Evolutionary conservation across 2,797 vertebrate species (phyloP), one percentile per base, ranked within the genome.

Genomic region (Hydrophis major): DNA sequence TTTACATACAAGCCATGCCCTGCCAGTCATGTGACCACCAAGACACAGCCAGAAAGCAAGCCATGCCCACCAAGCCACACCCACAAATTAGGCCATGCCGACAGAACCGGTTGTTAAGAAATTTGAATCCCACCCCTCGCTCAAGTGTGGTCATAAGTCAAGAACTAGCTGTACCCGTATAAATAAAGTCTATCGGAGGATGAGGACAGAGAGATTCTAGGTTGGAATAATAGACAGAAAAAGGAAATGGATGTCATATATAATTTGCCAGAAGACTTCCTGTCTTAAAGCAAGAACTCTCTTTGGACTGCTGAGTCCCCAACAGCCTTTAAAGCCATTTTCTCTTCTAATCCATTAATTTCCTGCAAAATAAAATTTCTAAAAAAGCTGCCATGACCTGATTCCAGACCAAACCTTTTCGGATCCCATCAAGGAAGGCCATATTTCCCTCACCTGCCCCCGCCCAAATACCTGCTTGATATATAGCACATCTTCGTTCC

Each of bases 401-500:
- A 95, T 96, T 94, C 96, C 86, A 89, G 94, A 94, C 95, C 86
- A 83, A 55, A 96, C 94, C 93, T 94, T 91, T 95, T 97, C 97
- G 86, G 92, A 93, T 95, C 95, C 96, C 97, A 92, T 95, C 91
- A 95, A 95, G 94, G 93, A 93, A 96, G 96, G 94, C 32, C 32
- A 96, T 95, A 92, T 95, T 94, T 96, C 95, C 97, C 91, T 69
- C 74, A 42, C 74, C 74, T 78, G 37, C 74, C 32, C 66, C 14
- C 3, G 0, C 32, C 28, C 28, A 95, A 97, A 97, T 92, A 93
- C 94, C 93, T 95, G 13, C 11, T 59, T 97, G 97, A 98, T 97
- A 96, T 97, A 98, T 96, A 96, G 96, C 93, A 86, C 93, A 95
- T 95, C 94, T 92, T 89, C 86, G 27, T 96, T 96, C 95, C 22